These are phyloP conservation scores for Agrilus planipennis DNA, from an alignment of 1,140 invertebrate genomes.

Conservation along the genomic window DNA sequence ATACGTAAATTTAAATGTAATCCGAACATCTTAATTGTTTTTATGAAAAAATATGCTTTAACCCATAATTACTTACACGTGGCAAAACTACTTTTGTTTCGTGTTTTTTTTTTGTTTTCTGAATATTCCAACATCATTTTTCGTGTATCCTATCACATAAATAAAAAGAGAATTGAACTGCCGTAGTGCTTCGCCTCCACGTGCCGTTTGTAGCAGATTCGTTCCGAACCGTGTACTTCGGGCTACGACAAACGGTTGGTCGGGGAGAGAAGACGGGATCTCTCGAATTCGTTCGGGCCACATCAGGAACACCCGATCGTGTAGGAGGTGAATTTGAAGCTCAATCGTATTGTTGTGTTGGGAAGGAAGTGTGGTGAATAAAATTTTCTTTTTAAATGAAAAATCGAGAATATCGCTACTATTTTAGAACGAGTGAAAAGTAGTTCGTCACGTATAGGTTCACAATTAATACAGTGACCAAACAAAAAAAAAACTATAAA, in stretches of 20 bases:
- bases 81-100: background rate
- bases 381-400: constrained; percentile 10
- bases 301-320: constrained; percentile 10
- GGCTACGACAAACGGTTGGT: constrained; percentile 15
- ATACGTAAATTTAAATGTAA: background rate
- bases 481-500: too few relatives aligned
- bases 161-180: constrained; percentile 10
- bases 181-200: constrained; percentile 32
- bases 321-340: constrained; percentile 27
- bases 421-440: constrained; percentile 6
- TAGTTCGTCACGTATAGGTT: background rate
- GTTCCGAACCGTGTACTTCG: constrained; percentile 21
- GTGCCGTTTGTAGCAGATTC: constrained; percentile 25
- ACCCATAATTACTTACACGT: constrained; percentile 2
- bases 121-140: constrained; percentile 3
- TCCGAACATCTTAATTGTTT: constrained; percentile 2
- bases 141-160: background rate
- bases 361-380: constrained; percentile 20
- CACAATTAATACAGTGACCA: too few relatives aligned
- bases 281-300: constrained; percentile 9
- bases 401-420: background rate
- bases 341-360: constrained; percentile 21
- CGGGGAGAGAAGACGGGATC: constrained; percentile 5
- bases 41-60: background rate
- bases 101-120: too few relatives aligned